A percentile compares a stretch with the other conserved stretches of the same genome.
These are phyloP conservation scores for Cervus canadensis DNA, from an alignment of 2,113 vertebrate genomes.

Conservation along the genomic window DNA sequence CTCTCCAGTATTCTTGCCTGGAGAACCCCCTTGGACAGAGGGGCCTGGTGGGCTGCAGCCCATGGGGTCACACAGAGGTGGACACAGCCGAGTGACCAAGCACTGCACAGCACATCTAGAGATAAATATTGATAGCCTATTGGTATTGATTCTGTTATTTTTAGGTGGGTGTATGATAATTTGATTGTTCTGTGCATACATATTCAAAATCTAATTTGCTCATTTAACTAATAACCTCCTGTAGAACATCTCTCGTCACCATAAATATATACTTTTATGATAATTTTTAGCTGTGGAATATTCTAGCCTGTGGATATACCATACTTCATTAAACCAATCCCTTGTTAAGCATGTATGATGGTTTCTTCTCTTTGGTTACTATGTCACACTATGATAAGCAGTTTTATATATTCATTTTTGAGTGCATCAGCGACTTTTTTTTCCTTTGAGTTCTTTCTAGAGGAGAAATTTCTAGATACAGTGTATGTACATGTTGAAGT, in stretches of 20 bases:
- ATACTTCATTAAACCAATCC: neutral
- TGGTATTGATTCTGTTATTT: neutral
- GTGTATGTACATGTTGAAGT: too few relatives aligned
- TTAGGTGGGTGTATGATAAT: neutral
- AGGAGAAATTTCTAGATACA: neutral
- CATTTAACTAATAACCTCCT: neutral
- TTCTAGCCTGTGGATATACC: fast-evolving
- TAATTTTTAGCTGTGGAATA: neutral
- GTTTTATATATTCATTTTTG: neutral
- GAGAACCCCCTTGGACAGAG: neutral
- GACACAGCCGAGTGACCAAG: neutral
- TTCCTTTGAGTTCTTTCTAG: neutral
- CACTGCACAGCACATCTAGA: neutral
- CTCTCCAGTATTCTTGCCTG: neutral
- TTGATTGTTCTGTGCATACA: neutral
- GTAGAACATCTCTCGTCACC: neutral
- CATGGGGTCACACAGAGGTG: neutral
- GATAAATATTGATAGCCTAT: neutral
- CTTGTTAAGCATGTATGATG: neutral
- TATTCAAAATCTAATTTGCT: neutral
- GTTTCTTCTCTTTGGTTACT: neutral
- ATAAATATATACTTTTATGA: neutral
- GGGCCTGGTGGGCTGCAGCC: neutral
- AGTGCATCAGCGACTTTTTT: neutral
- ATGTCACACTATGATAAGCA: neutral